These are phyloP conservation scores for Ctenodactylus gundi DNA, from an alignment of 2,113 vertebrate species.

Conservation along the genomic window DNA sequence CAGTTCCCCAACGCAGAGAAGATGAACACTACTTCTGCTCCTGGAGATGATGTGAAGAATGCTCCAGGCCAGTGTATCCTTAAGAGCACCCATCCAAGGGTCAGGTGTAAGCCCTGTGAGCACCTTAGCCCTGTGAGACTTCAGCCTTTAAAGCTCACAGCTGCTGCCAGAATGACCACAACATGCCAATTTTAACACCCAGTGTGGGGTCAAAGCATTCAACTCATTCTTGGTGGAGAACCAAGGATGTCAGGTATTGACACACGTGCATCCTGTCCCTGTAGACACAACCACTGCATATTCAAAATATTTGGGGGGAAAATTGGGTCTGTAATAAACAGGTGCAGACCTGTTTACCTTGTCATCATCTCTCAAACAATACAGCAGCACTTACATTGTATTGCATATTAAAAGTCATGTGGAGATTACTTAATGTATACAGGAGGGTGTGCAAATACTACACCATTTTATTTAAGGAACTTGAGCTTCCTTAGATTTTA, in stretches of 20 bases:
- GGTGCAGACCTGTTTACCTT: background rate
- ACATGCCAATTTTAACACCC: background rate
- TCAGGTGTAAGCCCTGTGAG: background rate
- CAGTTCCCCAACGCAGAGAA: conserved; percentile 94
- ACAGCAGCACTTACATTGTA: background rate
- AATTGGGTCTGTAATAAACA: background rate
- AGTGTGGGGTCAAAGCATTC: background rate
- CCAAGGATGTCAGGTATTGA: no score
- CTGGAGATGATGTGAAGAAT: conserved; percentile 90
- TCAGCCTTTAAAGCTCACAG: background rate
- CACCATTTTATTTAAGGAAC: background rate
- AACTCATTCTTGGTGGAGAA: background rate
- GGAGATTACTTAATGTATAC: background rate
- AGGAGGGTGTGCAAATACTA: background rate
- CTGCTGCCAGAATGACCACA: background rate
- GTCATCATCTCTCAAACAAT: background rate
- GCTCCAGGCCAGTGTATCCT: conserved; percentile 96
- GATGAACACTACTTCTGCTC: conserved; percentile 95
- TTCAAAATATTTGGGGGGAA: background rate
- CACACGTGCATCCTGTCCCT: background rate
- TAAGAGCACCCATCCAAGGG: background rate
- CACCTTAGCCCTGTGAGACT: background rate
- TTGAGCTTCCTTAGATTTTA: background rate
- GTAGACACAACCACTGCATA: background rate
- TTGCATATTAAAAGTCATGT: background rate